Percentiles rank a stretch among this genome's conserved stretches.
phyloP scores from a whole-genome alignment of 2,888 invertebrate genomes.

The Aleiodes testaceus region DNA sequence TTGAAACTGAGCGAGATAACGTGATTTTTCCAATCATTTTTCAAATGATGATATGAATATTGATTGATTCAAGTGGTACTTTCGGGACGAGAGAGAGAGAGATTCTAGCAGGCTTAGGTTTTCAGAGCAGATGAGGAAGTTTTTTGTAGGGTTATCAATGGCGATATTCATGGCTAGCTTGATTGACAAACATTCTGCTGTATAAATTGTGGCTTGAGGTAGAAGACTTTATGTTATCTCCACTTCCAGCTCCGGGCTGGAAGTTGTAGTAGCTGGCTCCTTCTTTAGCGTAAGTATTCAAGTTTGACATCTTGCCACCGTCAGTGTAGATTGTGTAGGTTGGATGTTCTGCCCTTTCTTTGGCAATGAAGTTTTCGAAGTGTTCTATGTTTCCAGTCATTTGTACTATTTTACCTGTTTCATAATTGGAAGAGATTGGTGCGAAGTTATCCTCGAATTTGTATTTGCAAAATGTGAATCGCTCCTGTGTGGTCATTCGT shows the following conservation, averaged over 20 bases:
- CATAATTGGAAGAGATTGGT: not conserved
- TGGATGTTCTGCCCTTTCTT: not conserved
- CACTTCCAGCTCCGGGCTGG: conserved; percentile 10
- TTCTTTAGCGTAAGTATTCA: not conserved
- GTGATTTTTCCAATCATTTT: too few relatives aligned
- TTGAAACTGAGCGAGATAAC: too few relatives aligned
- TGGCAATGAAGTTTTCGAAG: too few relatives aligned
- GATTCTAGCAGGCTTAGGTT: conserved; percentile 11
- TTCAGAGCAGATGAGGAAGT: conserved; percentile 14
- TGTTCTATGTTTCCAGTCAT: too few relatives aligned
- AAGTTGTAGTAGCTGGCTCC: conserved; percentile 35
- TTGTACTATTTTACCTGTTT: not conserved
- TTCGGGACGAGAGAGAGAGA: not conserved
- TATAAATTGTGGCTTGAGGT: conserved; percentile 10
- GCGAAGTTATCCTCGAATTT: not conserved
- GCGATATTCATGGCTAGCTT: not conserved
- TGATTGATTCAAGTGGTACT: too few relatives aligned
- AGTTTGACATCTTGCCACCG: conserved; percentile 21
- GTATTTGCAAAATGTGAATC: not conserved
- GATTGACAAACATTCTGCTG: conserved; percentile 32
- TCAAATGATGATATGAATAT: too few relatives aligned
- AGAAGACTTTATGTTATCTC: not conserved
- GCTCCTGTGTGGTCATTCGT: too few relatives aligned
- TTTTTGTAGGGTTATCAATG: not conserved
- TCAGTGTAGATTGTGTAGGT: conserved; percentile 25